phyloP scores from a whole-genome alignment of 1,140 invertebrate species.

The Diachasmimorpha longicaudata region DNA sequence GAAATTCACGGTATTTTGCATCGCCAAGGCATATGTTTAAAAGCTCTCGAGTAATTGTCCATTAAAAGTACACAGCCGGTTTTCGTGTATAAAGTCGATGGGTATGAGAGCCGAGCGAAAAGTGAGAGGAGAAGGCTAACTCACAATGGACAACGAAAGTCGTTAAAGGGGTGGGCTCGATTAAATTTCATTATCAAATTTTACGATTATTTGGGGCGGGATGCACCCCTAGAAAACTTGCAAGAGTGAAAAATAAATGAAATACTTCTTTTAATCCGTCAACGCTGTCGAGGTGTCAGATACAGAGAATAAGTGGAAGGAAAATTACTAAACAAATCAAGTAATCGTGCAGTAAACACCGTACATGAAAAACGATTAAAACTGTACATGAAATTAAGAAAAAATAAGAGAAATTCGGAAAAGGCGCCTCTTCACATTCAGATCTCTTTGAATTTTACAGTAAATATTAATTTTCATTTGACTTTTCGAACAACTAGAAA shows the following conservation, averaged over 20 bases:
- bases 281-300: too few relatives aligned
- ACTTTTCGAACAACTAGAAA: too few relatives aligned
- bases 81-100: slow-evolving; percentile 24
- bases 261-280: too few relatives aligned
- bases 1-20: neutral
- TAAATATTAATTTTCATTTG: too few relatives aligned
- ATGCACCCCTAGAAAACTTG: neutral
- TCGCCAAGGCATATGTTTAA: slow-evolving; percentile 53
- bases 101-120: neutral
- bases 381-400: too few relatives aligned
- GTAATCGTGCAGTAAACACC: too few relatives aligned
- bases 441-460: too few relatives aligned
- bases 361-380: too few relatives aligned
- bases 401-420: too few relatives aligned
- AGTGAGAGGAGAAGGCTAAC: slow-evolving; percentile 13
- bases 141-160: slow-evolving; percentile 47
- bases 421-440: too few relatives aligned
- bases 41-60: slow-evolving; percentile 55
- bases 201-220: slow-evolving; percentile 53
- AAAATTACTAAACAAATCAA: too few relatives aligned
- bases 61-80: slow-evolving; percentile 52
- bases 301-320: too few relatives aligned
- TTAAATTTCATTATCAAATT: slow-evolving; percentile 63
- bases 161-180: slow-evolving; percentile 51
- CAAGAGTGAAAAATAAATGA: neutral